Percentiles rank a stretch among this genome's conserved stretches.
These are phyloP conservation scores for Tichodroma muraria DNA, from an alignment of 2,113 vertebrate species.

Conservation along the genomic window DNA sequence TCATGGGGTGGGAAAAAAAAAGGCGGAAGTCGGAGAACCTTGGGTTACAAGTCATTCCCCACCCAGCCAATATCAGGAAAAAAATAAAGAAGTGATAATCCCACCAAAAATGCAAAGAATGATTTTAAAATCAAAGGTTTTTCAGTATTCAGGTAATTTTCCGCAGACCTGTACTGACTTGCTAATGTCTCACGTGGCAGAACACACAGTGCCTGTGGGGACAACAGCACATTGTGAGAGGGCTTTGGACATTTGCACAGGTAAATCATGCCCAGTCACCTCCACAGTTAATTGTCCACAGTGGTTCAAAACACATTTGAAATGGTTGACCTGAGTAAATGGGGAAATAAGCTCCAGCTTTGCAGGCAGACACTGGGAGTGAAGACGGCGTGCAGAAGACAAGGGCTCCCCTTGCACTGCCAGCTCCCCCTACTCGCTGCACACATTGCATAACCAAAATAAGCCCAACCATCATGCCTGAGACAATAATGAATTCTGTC, in stretches of 20 bases:
- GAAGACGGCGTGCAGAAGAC: neutral
- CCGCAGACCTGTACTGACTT: neutral
- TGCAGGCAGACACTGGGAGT: neutral
- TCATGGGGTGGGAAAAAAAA: neutral
- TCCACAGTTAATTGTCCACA: neutral
- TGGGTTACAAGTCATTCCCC: neutral
- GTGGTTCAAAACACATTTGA: neutral
- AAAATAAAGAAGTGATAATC: neutral
- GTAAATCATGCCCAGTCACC: neutral
- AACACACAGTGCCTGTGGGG: neutral
- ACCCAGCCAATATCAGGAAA: neutral
- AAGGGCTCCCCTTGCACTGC: neutral
- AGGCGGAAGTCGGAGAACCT: neutral
- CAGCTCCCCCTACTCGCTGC: neutral
- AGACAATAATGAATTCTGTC: slow-evolving; percentile 19
- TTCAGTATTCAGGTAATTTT: neutral
- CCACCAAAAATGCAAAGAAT: neutral
- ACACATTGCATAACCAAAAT: slow-evolving; percentile 15
- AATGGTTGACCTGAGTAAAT: neutral
- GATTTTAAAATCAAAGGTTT: neutral
- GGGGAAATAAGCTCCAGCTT: neutral
- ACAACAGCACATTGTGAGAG: neutral
- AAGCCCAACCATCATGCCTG: neutral
- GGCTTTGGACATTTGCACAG: neutral
- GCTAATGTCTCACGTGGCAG: neutral